Percentiles rank a stretch among this genome's conserved stretches.
Conservation (phyloP, 2,797 vertebrate species). For the Emydoidea blandingii region DNA sequence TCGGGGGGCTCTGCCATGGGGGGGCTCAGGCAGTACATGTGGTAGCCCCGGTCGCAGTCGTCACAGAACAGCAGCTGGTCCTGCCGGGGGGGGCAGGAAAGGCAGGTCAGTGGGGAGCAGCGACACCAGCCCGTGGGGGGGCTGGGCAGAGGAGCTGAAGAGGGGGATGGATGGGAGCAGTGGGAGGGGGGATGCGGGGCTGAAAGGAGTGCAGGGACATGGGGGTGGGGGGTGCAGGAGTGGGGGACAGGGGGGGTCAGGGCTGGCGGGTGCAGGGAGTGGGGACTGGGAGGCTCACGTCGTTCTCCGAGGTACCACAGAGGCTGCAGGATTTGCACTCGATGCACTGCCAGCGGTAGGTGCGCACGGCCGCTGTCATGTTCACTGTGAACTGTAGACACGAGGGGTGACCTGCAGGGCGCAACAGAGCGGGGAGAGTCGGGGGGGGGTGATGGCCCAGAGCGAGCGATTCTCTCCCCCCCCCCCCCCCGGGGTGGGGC, state of each 20-base stretch:
- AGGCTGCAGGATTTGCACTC: conserved; percentile 98
- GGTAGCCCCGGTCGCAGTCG: conserved; percentile 94
- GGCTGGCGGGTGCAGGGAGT: not conserved
- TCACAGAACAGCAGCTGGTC: conserved; percentile 96
- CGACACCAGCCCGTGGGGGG: conserved; percentile 14
- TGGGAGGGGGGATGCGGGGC: no score
- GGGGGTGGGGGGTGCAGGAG: no score
- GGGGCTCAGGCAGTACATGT: conserved; percentile 94
- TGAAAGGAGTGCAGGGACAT: no score
- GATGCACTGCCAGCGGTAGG: conserved; percentile 97
- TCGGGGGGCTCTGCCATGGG: conserved; percentile 95
- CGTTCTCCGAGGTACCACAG: conserved; percentile 95
- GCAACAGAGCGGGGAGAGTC: not conserved
- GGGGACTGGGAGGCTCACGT: conserved; percentile 81
- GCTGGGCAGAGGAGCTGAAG: no score
- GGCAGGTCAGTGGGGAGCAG: no score
- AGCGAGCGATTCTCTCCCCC: not conserved
- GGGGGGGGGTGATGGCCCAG: not conserved
- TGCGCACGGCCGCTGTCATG: conserved; percentile 95
- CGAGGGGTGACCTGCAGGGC: conserved; percentile 90
- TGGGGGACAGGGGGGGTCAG: no score
- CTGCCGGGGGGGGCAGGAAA: conserved; percentile 70
- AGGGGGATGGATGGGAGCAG: no score
- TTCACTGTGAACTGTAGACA: conserved; percentile 97
- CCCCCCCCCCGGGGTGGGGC: no score